Evolutionary conservation across 2,797 vertebrate species (phyloP).

Genomic region (Tiaroga cobitis): DNA sequence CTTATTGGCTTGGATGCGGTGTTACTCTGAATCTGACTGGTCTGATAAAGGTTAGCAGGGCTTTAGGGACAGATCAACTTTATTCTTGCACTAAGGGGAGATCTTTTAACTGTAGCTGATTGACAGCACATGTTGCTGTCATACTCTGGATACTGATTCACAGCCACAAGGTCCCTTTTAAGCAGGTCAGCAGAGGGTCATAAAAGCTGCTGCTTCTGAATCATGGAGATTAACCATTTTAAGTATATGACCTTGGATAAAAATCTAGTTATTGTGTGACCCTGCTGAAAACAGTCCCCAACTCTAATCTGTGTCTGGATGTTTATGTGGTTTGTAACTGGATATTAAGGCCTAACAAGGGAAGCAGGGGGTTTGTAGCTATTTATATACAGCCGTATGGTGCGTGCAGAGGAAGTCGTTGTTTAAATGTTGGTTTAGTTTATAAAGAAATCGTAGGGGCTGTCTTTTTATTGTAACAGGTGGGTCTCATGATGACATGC

Average conservation of each 20-base stretch:
- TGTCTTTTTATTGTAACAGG: background rate
- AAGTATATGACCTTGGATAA: background rate
- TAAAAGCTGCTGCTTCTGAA: background rate
- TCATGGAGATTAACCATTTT: background rate
- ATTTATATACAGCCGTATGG: constrained; percentile 55
- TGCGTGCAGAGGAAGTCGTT: constrained; percentile 27
- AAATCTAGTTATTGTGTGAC: background rate
- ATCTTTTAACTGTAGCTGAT: background rate
- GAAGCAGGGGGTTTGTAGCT: constrained; percentile 54
- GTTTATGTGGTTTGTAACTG: constrained; percentile 56
- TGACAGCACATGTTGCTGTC: background rate
- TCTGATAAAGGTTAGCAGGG: background rate
- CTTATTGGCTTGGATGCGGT: background rate
- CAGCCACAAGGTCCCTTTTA: background rate
- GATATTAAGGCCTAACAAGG: constrained; percentile 61
- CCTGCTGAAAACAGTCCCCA: constrained; percentile 7
- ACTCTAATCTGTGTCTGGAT: constrained; percentile 39
- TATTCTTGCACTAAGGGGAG: background rate
- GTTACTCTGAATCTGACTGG: background rate
- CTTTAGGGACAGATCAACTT: background rate
- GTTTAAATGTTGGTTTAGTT: constrained; percentile 23
- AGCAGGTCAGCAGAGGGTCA: background rate
- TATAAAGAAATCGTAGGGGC: background rate
- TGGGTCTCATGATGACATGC: background rate
- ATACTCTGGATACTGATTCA: constrained; percentile 12